These are phyloP conservation scores for Meiosimyza decipiens DNA, from an alignment of 2,888 invertebrate genomes.

Conservation along the genomic window DNA sequence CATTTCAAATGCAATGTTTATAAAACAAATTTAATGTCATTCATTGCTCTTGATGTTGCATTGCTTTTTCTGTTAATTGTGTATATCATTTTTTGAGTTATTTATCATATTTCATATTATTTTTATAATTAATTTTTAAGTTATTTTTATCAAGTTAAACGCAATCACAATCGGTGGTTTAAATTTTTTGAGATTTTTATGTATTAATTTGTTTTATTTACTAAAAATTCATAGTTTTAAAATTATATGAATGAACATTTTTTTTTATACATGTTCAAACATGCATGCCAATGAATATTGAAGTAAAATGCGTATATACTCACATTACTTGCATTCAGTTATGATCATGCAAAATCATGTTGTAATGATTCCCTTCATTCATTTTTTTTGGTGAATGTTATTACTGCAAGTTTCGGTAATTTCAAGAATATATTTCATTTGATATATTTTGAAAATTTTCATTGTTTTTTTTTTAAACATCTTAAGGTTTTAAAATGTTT, in stretches of 20 bases:
- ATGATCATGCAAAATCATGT: too few relatives aligned
- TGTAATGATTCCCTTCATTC: neutral
- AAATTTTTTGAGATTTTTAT: constrained; percentile 42
- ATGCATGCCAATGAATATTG: too few relatives aligned
- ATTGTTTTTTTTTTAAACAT: constrained; percentile 40
- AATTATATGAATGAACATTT: too few relatives aligned
- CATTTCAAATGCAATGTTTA: too few relatives aligned
- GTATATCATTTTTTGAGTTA: constrained; percentile 35
- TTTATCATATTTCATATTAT: constrained; percentile 43
- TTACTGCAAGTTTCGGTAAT: neutral
- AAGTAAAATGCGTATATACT: too few relatives aligned
- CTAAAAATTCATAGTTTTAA: neutral
- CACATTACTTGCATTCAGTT: too few relatives aligned
- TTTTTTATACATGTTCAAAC: too few relatives aligned
- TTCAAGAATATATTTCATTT: constrained; percentile 17
- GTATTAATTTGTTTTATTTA: constrained; percentile 36
- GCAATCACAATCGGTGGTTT: constrained; percentile 68
- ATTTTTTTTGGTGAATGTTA: constrained; percentile 1
- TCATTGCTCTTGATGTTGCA: too few relatives aligned
- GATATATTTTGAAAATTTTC: constrained; percentile 39
- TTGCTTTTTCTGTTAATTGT: constrained; percentile 4
- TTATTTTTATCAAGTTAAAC: constrained; percentile 54
- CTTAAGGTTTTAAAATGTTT: constrained; percentile 41
- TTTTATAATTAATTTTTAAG: constrained; percentile 44
- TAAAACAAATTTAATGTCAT: too few relatives aligned